phyloP scores from a whole-genome alignment of 2,113 vertebrate species.

The Chionodraco myersi region DNA sequence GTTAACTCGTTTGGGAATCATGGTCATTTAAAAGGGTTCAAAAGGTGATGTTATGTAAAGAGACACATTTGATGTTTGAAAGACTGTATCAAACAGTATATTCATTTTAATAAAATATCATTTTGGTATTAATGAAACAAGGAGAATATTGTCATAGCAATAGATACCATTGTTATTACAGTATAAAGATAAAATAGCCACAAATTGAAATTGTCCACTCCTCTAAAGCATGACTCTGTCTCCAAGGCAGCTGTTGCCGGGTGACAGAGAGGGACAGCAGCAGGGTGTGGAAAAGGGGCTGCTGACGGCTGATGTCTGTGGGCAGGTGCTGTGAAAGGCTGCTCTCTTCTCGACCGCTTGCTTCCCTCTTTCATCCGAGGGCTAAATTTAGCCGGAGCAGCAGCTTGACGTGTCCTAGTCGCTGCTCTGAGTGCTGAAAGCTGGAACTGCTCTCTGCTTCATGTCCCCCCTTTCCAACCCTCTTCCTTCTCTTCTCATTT shows the following conservation, averaged over 20 bases:
- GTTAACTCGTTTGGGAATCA: neutral
- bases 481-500: neutral
- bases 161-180: too few species aligned
- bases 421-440: slow-evolving; percentile 30
- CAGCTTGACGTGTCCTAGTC: slow-evolving; percentile 43
- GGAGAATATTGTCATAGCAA: too few species aligned
- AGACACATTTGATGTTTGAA: neutral
- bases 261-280: slow-evolving; percentile 56
- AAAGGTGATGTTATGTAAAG: neutral
- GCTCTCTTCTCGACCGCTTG: slow-evolving; percentile 53
- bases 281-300: slow-evolving; percentile 54
- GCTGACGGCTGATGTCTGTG: slow-evolving; percentile 64
- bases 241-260: slow-evolving; percentile 69
- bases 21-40: neutral
- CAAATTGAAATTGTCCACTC: neutral
- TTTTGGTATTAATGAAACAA: too few species aligned
- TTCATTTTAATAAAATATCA: neutral
- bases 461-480: neutral
- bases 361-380: slow-evolving; percentile 59
- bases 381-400: slow-evolving; percentile 69
- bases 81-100: neutral
- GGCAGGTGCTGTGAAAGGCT: slow-evolving; percentile 80
- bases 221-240: slow-evolving; percentile 37
- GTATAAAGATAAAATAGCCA: too few species aligned
- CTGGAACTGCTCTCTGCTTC: slow-evolving; percentile 36